Evolutionary conservation across 2,888 invertebrate genomes (phyloP), one percentile per base, ranked within the genome.

Genomic region (Heliconius sara): DNA sequence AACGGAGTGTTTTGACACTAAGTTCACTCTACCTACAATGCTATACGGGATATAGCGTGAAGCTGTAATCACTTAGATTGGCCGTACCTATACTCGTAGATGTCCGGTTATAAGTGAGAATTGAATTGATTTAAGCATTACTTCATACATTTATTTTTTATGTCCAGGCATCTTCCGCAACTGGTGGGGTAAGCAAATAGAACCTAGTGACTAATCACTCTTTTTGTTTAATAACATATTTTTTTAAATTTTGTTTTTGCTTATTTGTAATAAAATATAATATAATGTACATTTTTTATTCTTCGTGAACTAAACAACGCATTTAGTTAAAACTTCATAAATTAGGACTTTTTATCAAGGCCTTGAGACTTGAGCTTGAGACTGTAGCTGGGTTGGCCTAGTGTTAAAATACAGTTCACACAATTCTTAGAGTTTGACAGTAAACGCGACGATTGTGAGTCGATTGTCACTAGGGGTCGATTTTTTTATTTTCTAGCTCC

Each of bases 81-180:
- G n/a, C n/a, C 0, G n/a, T 7, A 27, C 27, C 27, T 27, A 22
- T 22, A 22, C 52, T 52, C 22, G 52, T 60, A 60, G 10, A 60
- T 3, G 9, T 60, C 3, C n/a, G 9, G n/a, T 60, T n/a, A n/a
- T n/a, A 3, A 60, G 12, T 12, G 10, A n/a, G 60, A n/a, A 60
- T 60, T 3, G n/a, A 60, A 60, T 60, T 52, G 19, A 7, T 6
- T 9, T 10, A 47, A 47, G n/a, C 1, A 60, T 10, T n/a, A 12
- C n/a, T n/a, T 60, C n/a, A 60, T 60, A 60, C 10, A 60, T 60
- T 25, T n/a, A 27, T 39, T 27, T 73, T 43, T 70, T 47, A 70
- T 70, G 43, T 70, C 7, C 70, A 70, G 70, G 70, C 70, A 70
- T 70, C 16, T 70, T 70, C 70, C 70, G 70, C 43, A 47, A 70